A percentile compares a stretch with the other conserved stretches of the same genome.
phyloP scores from a whole-genome alignment of 2,888 invertebrate genomes.

The Ceraclea dissimilis region DNA sequence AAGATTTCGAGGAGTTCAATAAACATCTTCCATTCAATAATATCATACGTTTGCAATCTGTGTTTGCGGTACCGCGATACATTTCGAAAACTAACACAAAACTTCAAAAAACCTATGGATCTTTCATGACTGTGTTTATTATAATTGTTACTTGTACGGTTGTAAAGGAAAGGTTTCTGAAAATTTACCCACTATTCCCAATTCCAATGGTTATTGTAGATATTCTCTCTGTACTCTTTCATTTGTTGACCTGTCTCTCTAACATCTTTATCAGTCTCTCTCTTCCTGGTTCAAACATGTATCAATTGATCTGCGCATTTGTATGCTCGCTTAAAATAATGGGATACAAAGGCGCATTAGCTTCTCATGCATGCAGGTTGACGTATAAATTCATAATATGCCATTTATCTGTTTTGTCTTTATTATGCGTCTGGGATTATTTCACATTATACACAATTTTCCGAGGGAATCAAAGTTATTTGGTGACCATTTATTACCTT shows the following conservation, averaged over 20 bases:
- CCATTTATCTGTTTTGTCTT: background rate
- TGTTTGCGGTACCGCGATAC: background rate
- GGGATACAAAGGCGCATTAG: background rate
- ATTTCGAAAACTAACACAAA: background rate
- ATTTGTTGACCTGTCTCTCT: background rate
- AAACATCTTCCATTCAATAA: background rate
- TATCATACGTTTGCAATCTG: background rate
- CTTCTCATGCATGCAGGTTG: background rate
- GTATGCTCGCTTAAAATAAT: background rate
- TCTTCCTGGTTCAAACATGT: too few relatives aligned
- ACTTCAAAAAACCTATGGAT: background rate
- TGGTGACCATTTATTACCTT: background rate
- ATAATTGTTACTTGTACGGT: background rate
- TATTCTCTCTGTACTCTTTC: background rate
- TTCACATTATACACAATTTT: background rate
- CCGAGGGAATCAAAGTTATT: background rate
- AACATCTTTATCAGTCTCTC: background rate
- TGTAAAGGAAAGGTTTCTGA: background rate
- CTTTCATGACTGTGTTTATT: background rate
- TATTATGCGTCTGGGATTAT: background rate
- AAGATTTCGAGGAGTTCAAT: too few relatives aligned
- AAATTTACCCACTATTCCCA: background rate
- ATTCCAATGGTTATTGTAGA: too few relatives aligned
- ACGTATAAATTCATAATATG: background rate
- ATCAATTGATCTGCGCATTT: background rate